Base-by-base conservation (phyloP, 1,140 invertebrate species). In the Cyrtorhinus lividipennis region DNA sequence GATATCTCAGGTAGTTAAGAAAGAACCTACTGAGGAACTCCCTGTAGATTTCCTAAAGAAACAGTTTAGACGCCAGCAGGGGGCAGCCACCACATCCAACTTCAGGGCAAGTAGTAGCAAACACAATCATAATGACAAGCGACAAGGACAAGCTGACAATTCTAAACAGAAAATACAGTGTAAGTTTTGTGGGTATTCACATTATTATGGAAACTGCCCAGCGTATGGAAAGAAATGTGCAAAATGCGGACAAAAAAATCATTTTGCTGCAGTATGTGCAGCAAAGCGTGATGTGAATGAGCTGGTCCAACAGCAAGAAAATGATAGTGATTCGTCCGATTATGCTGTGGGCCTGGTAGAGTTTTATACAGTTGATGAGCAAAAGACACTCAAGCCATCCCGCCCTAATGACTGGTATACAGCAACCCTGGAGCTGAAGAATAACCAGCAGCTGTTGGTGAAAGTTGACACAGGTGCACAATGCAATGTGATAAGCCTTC, bases 141-240 rank as follows among this genome's bases (percentile, higher is more conserved):
- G n/a, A 44, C 38, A 44, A 44, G 38, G 38, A 44, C 38, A 44
- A n/a, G 38, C 38, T 10, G 38, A 44, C 38, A 44, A 44, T 44
- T 44, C 38, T 44, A 44, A 44, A 44, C 38, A 44, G 38, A n/a
- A n/a, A n/a, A 23, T 24, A 59, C 18, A 59, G 8, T 59, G 57
- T 24, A 18, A 59, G 18, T 59, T 59, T 59, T 59, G 57, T 24
- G 57, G 57, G 12, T 59, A 59, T 24, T 22, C 57, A 5, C 57
- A 59, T 59, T 18, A 23, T 59, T 59, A 59, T 59, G 57, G 24
- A 23, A 10, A 24, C 12, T 59, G 57, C 57, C 57, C 57, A 59
- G 57, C 12, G 24, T 59, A 59, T 25, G 18, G 57, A 10, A 59
- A 59, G 24, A 13, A 24, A 12, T 59, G 57, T 24, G 20, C 57